Evolutionary conservation across 2,797 vertebrate species (phyloP).

Genomic region (Threskiornis aethiopicus): DNA sequence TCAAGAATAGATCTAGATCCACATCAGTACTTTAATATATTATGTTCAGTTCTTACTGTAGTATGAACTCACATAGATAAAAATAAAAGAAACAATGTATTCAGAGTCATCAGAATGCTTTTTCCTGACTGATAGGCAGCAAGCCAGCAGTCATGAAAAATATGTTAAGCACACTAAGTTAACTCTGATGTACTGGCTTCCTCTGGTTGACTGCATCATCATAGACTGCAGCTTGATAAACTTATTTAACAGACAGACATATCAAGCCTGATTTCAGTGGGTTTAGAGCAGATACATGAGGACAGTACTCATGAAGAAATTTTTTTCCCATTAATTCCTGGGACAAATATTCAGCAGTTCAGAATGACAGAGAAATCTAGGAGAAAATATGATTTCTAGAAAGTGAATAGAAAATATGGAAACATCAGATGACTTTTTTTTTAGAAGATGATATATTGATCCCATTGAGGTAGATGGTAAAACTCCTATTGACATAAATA

Average conservation of each 20-base stretch:
- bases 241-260: background rate
- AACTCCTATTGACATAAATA: background rate
- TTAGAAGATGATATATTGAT: background rate
- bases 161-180: background rate
- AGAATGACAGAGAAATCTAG: background rate
- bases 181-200: background rate
- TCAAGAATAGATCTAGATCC: background rate
- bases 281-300: background rate
- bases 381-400: background rate
- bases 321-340: background rate
- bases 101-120: background rate
- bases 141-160: background rate
- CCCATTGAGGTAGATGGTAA: background rate
- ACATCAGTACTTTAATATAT: background rate
- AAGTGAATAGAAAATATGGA: background rate
- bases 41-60: background rate
- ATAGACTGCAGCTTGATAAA: background rate
- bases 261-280: background rate
- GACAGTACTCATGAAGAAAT: background rate
- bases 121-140: background rate
- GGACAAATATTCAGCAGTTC: background rate
- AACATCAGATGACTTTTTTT: background rate
- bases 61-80: background rate
- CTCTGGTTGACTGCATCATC: background rate
- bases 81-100: background rate